Evolutionary conservation across 2,113 vertebrate species (phyloP), one percentile per base, ranked within the genome.

Genomic region (Neodon shergylaensis): DNA sequence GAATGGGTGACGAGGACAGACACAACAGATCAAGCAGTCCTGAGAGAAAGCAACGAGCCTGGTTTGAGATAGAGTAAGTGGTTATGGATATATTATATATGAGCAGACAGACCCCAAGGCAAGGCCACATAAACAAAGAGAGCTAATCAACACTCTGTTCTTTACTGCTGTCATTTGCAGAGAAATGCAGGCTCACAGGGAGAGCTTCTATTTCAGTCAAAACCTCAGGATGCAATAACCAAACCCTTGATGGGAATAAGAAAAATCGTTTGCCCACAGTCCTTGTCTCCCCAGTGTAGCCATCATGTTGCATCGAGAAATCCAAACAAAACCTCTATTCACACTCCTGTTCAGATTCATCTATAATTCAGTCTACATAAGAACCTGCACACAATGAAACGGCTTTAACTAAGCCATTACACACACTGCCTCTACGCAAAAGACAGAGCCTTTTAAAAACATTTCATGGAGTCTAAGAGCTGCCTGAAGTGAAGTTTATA

Each of bases 371-470:
- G 0, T 85, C 94, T 77, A 84, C 33, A 33, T 10, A 36, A 78
- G 28, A 96, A 91, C 26, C 88, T 85, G 88, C 81, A 21, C 85
- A 96, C 72, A 82, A 78, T 91, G 76, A 96, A 96, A 94, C 58
- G 85, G 81, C 73, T 89, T 88, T 96, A 66, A 78, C 92, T 72
- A 73, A 79, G 76, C 16, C 1, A 85, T 88, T 72, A 77, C 33
- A 39, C 61, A 70, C 13, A 54, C 85, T 73, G 70, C 81, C 58
- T 86, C 65, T 63, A 88, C 70, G 26, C 82, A 66, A 92, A 96
- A 44, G 28, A 87, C 3, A 96, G 73, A 31, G 85, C 47, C 54
- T 68, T 88, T 89, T 10, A 76, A 61, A 88, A 7, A 3, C 11
- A 78, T 88, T 92, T 94, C 88, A 72, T 26, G 52, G 66, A 83